Percentiles rank a stretch among this genome's conserved stretches.
Evolutionary conservation across 37 sponge, comb jelly and placozoan genomes (phyloP).

Genomic region (Ephydatia muelleri): DNA sequence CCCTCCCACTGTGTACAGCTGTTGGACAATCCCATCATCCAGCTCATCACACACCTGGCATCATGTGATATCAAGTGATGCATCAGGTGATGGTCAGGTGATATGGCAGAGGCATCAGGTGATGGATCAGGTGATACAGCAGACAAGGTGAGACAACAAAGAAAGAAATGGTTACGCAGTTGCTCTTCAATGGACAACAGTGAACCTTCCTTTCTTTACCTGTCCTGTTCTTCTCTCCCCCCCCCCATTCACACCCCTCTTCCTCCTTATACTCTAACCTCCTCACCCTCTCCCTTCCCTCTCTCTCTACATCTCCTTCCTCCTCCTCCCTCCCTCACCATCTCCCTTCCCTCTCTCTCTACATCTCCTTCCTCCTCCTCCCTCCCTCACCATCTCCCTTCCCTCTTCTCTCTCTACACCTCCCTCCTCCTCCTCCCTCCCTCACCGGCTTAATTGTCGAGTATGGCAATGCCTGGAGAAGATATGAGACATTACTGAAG

Average conservation of each 20-base stretch:
- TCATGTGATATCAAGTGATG: neutral
- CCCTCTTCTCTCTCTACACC: neutral
- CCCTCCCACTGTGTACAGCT: slow-evolving; percentile 47
- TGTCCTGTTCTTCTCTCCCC: neutral
- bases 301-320: neutral
- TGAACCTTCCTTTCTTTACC: neutral
- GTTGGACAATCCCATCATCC: slow-evolving; percentile 19
- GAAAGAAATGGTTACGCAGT: too few relatives aligned
- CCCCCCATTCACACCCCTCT: neutral
- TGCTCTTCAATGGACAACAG: neutral
- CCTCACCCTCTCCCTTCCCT: neutral
- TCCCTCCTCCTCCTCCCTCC: neutral
- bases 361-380: neutral
- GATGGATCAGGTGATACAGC: too few relatives aligned
- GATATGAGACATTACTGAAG: neutral
- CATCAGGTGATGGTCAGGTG: too few relatives aligned
- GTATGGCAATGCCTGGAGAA: neutral
- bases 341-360: neutral
- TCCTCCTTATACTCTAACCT: neutral
- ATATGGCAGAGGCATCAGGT: neutral
- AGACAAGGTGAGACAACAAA: too few relatives aligned
- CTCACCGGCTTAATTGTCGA: neutral
- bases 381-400: neutral
- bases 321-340: neutral
- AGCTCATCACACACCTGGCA: slow-evolving; percentile 19